phyloP scores from a whole-genome alignment of 2,113 vertebrate genomes.

The Xiphophorus couchianus region DNA sequence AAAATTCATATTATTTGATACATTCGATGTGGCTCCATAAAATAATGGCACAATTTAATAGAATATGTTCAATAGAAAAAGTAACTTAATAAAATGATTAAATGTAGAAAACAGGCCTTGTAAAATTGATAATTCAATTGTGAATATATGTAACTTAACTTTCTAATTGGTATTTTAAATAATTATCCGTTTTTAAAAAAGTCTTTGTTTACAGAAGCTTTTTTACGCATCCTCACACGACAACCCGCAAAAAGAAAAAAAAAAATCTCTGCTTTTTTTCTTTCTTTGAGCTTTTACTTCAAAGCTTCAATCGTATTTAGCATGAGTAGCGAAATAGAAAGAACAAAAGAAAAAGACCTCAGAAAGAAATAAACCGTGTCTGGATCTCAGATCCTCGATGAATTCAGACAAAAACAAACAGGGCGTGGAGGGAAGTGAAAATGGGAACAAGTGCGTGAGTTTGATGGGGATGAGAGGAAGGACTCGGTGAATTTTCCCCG shows the following conservation, averaged over 20 bases:
- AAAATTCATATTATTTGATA: no score
- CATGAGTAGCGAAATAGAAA: conserved; percentile 43
- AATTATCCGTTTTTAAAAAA: no score
- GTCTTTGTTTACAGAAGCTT: no score
- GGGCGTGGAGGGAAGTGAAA: conserved; percentile 77
- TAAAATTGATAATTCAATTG: background rate
- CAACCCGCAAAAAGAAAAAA: background rate
- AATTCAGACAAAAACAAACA: conserved; percentile 88
- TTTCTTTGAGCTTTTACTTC: conserved; percentile 70
- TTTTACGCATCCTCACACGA: conserved; percentile 1
- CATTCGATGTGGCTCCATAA: background rate
- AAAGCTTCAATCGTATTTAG: conserved; percentile 80
- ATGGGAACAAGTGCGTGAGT: conserved; percentile 70
- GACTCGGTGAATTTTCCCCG: conserved; percentile 81
- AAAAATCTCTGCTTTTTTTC: conserved; percentile 21
- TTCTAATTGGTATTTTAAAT: background rate
- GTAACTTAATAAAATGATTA: no score
- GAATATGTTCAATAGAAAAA: background rate
- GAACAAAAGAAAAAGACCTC: conserved; percentile 77
- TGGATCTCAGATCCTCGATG: conserved; percentile 79
- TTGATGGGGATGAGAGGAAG: conserved; percentile 71
- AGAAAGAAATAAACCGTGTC: conserved; percentile 60
- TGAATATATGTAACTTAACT: background rate
- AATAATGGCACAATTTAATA: background rate
- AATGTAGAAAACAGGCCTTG: background rate